phyloP scores from a whole-genome alignment of 2,113 vertebrate species.

The Seriola quinqueradiata region DNA sequence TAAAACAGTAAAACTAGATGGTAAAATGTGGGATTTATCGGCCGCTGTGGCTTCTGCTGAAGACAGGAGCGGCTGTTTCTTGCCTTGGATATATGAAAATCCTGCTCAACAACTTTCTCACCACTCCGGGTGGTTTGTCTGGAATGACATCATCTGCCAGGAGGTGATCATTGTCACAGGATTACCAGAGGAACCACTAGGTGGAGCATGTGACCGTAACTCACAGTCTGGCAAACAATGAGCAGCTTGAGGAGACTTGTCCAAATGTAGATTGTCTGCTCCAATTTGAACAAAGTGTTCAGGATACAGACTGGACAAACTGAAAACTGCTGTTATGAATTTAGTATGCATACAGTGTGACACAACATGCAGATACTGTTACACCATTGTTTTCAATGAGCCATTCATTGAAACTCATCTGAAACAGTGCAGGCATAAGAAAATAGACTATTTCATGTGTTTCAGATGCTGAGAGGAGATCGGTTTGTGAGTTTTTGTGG shows the following conservation, averaged over 20 bases:
- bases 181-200: conserved; percentile 62
- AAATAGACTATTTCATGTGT: neutral
- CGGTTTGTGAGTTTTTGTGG: neutral
- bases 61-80: neutral
- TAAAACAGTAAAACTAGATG: conserved; percentile 3
- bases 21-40: conserved; percentile 21
- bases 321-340: neutral
- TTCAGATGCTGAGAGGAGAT: neutral
- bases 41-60: neutral
- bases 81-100: conserved; percentile 40
- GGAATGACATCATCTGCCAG: conserved; percentile 69
- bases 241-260: conserved; percentile 2
- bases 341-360: neutral
- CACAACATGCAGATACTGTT: neutral
- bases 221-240: conserved; percentile 20
- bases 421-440: neutral
- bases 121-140: conserved; percentile 42
- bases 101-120: conserved; percentile 49
- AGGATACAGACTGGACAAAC: neutral
- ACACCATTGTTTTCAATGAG: neutral
- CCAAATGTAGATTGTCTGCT: neutral
- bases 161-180: neutral
- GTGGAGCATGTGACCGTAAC: conserved; percentile 51
- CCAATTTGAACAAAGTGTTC: neutral
- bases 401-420: neutral